Percentiles rank a stretch among this genome's conserved stretches.
phyloP scores from a whole-genome alignment of 2,888 invertebrate genomes.

The Euproctis similis region DNA sequence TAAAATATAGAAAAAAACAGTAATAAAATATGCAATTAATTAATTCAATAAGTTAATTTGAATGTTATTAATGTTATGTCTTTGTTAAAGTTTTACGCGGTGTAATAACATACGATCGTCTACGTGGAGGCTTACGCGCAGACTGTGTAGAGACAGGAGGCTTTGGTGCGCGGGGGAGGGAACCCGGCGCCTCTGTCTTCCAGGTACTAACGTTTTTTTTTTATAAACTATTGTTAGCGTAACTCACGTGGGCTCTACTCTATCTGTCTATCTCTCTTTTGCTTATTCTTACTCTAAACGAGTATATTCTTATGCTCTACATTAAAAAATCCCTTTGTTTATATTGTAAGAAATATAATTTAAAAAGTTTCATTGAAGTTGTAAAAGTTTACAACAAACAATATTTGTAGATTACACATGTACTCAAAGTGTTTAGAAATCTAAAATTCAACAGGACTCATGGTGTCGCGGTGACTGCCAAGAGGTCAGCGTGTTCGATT shows the following conservation, averaged over 20 bases:
- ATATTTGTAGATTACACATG: constrained; percentile 36
- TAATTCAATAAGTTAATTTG: no score
- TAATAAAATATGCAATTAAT: no score
- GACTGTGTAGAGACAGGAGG: constrained; percentile 43
- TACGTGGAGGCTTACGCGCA: constrained; percentile 45
- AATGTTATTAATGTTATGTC: no score
- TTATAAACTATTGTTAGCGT: constrained; percentile 68
- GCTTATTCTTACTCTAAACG: constrained; percentile 21
- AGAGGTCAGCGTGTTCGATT: no score
- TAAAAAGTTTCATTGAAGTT: constrained; percentile 30
- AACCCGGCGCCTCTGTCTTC: constrained; percentile 48
- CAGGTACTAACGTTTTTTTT: constrained; percentile 69
- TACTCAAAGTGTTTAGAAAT: constrained; percentile 33
- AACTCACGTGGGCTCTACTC: constrained; percentile 57
- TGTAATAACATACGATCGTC: constrained; percentile 34
- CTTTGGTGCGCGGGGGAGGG: constrained; percentile 44
- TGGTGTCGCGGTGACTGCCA: no score
- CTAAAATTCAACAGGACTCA: no score
- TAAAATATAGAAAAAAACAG: no score
- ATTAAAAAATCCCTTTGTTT: constrained; percentile 53
- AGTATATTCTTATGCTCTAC: constrained; percentile 24
- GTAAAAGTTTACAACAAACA: constrained; percentile 35
- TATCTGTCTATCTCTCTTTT: constrained; percentile 49
- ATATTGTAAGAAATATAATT: constrained; percentile 53
- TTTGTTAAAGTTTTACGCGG: constrained; percentile 8